A percentile compares a stretch with the other conserved stretches of the same genome.
phyloP scores from a whole-genome alignment of 1,140 invertebrate species.

The Atta cephalotes region DNA sequence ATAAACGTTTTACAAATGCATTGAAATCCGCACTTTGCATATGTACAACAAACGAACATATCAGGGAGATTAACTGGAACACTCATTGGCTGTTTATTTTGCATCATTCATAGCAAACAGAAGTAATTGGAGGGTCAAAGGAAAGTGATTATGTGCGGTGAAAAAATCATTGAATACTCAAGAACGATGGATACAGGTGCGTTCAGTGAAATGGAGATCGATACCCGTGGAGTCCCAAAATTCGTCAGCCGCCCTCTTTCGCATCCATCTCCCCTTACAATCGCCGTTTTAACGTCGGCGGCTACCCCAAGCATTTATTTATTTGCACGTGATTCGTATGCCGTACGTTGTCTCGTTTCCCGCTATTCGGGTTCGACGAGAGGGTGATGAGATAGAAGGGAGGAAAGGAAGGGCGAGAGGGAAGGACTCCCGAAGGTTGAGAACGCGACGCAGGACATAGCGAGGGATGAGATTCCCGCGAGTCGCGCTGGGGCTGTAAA shows the following conservation, averaged over 20 bases:
- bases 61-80: neutral
- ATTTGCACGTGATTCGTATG: slow-evolving; percentile 78
- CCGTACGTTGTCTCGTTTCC: slow-evolving; percentile 43
- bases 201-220: slow-evolving; percentile 46
- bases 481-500: slow-evolving; percentile 69
- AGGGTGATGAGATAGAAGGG: neutral
- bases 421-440: slow-evolving; percentile 35
- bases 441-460: slow-evolving; percentile 1
- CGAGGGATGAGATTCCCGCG: slow-evolving; percentile 34
- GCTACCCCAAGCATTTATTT: slow-evolving; percentile 77
- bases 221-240: slow-evolving; percentile 40
- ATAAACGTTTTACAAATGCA: neutral
- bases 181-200: slow-evolving; percentile 36
- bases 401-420: neutral
- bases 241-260: slow-evolving; percentile 54
- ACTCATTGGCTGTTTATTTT: slow-evolving; percentile 23
- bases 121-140: slow-evolving; percentile 40
- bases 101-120: slow-evolving; percentile 44
- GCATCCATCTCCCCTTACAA: slow-evolving; percentile 21
- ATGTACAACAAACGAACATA: slow-evolving; percentile 1
- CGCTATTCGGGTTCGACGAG: slow-evolving; percentile 21
- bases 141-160: slow-evolving; percentile 34
- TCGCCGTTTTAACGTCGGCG: slow-evolving; percentile 52
- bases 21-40: neutral
- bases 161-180: slow-evolving; percentile 52